Base-by-base conservation (phyloP, 1,140 invertebrate species). In the Sarcophaga peregrina region DNA sequence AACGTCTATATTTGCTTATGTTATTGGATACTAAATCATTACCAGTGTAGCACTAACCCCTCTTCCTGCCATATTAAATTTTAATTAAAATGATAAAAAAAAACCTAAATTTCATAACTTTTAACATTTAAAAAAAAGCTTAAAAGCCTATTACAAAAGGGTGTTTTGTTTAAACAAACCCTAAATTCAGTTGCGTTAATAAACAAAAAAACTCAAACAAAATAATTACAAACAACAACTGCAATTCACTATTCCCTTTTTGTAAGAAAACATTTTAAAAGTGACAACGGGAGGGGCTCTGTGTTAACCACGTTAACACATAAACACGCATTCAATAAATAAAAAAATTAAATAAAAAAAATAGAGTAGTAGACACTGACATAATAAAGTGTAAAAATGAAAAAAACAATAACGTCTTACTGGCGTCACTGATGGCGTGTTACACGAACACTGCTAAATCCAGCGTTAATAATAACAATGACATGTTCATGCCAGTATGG, bases 341-440 rank as follows among this genome's bases (percentile, higher is more conserved):
- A 68, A 20, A 20, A 20, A 58, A 58, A 58, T 0, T 15, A 37
- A 37, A 37, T 2, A 37, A 37, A 37, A 37, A 37, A 37, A 37
- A 37, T 37, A 37, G 25, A 68, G 62, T 17, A 68, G 62, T 68
- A 68, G 62, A 68, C 17, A 68, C 62, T 68, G 62, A 68, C 62
- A 68, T 68, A 68, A 68, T 68, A 68, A 25, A 20, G 9, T 20
- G 62, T 50, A 78, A 78, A 76, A 3, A 78, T 20, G 4, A 37
- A 37, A 4, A 37, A 37, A 37, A 37, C 25, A 37, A 37, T 37
- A 78, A 47, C 75, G 75, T 78, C 75, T 78, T 78, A 50, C 25
- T 78, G 75, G 75, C 75, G 75, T 78, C 75, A 78, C 50, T 78
- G 15, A 78, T 78, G 47, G 75, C 75, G 17, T 78, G 75, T 50